Evolutionary conservation across 2,113 vertebrate species (phyloP).

Genomic region (Mesitornis unicolor): DNA sequence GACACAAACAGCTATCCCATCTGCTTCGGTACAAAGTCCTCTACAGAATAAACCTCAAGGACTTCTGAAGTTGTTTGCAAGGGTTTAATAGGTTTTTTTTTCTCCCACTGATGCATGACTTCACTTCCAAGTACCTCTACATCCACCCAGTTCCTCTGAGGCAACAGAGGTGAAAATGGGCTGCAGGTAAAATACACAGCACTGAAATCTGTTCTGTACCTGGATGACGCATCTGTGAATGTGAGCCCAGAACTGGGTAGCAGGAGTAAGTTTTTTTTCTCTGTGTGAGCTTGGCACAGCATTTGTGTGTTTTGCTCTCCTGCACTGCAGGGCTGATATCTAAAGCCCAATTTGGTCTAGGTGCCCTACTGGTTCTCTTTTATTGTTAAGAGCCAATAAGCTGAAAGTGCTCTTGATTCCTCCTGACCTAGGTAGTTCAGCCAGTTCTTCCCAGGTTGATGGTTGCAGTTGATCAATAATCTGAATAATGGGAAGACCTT

Average conservation of each 20-base stretch:
- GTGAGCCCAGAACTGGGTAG: background rate
- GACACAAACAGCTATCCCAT: background rate
- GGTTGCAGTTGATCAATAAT: background rate
- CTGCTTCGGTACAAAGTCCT: background rate
- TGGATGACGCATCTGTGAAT: background rate
- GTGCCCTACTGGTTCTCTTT: background rate
- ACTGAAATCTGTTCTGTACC: background rate
- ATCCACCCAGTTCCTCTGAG: background rate
- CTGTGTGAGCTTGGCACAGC: background rate
- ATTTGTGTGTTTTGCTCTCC: background rate
- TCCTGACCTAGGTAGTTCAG: background rate
- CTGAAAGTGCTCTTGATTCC: background rate
- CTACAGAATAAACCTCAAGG: background rate
- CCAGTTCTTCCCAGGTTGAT: background rate
- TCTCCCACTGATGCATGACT: background rate
- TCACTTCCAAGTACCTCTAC: background rate
- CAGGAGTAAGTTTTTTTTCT: background rate
- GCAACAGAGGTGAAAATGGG: background rate
- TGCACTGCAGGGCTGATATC: background rate
- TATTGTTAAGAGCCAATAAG: background rate
- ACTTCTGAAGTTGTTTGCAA: background rate
- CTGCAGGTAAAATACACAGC: background rate
- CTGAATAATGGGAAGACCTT: background rate
- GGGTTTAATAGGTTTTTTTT: background rate
- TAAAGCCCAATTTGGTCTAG: background rate